Evolutionary conservation across 2,888 invertebrate species (phyloP).

Genomic region (Ctena decussata): DNA sequence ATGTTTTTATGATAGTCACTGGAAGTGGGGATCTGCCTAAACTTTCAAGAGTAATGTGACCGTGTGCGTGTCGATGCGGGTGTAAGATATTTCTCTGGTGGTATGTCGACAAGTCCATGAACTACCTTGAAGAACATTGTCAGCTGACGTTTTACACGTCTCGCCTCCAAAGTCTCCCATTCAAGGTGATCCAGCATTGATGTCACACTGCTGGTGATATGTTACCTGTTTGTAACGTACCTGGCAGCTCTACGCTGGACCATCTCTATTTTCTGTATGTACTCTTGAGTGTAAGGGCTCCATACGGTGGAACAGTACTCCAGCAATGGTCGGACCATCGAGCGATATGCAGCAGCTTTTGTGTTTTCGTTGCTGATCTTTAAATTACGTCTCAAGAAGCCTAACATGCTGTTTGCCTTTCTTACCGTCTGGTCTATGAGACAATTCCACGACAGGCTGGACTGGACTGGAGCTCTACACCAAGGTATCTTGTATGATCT

Average conservation of each 20-base stretch:
- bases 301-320: slow-evolving; percentile 12
- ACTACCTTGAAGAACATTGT: not conserved
- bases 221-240: not conserved
- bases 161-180: not conserved
- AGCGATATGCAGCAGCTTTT: not conserved
- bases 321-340: not conserved
- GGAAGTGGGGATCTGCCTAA: too few relatives aligned
- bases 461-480: not conserved
- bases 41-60: too few relatives aligned
- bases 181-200: not conserved
- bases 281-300: not conserved
- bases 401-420: slow-evolving; percentile 9
- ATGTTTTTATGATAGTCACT: too few relatives aligned
- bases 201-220: not conserved
- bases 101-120: not conserved
- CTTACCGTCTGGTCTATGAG: not conserved
- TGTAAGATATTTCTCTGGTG: too few relatives aligned
- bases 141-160: not conserved
- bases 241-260: slow-evolving; percentile 6
- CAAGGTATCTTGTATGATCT: not conserved
- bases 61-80: too few relatives aligned
- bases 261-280: slow-evolving; percentile 1
- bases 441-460: not conserved
- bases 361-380: not conserved
- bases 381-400: not conserved